phyloP scores from a whole-genome alignment of 2,113 vertebrate species.

The Dolichotis patagonum region DNA sequence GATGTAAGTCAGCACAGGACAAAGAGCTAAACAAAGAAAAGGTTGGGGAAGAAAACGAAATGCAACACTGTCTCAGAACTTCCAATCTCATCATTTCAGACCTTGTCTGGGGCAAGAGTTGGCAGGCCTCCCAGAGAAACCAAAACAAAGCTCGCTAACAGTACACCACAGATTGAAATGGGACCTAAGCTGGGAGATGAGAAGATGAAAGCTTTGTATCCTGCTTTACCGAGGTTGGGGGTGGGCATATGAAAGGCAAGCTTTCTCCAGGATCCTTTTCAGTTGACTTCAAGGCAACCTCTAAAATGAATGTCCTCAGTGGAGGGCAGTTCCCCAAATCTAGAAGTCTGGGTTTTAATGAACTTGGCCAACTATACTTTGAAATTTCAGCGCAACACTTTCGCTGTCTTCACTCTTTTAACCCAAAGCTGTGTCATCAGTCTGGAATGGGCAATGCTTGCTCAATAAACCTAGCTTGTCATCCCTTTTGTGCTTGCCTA shows the following conservation, averaged over 20 bases:
- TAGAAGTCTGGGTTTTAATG: conserved; percentile 16
- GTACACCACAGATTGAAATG: conserved; percentile 51
- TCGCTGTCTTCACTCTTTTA: conserved; percentile 48
- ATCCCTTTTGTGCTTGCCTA: conserved; percentile 66
- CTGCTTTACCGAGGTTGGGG: conserved; percentile 1
- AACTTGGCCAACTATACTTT: background rate
- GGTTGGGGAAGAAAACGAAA: conserved; percentile 56
- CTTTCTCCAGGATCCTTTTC: conserved; percentile 50
- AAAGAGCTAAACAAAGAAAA: conserved; percentile 55
- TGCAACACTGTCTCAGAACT: conserved; percentile 67
- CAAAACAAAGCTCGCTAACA: conserved; percentile 74
- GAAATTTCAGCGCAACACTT: conserved; percentile 27
- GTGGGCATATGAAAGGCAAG: background rate
- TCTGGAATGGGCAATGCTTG: conserved; percentile 62
- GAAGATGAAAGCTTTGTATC: conserved; percentile 64
- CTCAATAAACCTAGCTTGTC: conserved; percentile 58
- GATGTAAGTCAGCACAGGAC: conserved; percentile 31
- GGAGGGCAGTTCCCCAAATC: background rate
- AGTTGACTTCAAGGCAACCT: conserved; percentile 55
- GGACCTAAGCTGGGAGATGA: conserved; percentile 58
- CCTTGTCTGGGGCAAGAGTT: conserved; percentile 63
- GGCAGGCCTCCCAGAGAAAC: conserved; percentile 78
- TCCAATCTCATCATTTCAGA: conserved; percentile 73
- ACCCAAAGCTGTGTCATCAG: conserved; percentile 52
- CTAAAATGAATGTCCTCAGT: conserved; percentile 33